These are phyloP conservation scores for Coendou prehensilis DNA, from an alignment of 2,797 vertebrate genomes.

Conservation along the genomic window DNA sequence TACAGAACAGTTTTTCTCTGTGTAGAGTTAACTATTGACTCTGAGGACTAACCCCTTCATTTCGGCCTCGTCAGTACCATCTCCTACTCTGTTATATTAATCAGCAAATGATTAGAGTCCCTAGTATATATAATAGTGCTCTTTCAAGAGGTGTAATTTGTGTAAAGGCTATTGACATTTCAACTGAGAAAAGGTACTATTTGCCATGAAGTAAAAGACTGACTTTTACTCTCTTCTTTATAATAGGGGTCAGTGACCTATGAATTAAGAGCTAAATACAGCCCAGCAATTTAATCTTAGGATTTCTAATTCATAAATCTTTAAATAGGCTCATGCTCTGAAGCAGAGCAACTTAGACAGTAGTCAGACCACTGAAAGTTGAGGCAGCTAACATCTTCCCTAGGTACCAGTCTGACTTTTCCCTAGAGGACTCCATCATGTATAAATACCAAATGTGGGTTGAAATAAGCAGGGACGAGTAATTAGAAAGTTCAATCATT, in stretches of 20 bases:
- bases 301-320: slow-evolving; percentile 71
- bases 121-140: neutral
- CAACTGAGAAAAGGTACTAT: slow-evolving; percentile 41
- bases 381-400: neutral
- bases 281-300: slow-evolving; percentile 67
- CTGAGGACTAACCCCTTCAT: slow-evolving; percentile 48
- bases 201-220: slow-evolving; percentile 35
- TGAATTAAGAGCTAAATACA: slow-evolving; percentile 78
- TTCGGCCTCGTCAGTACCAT: slow-evolving; percentile 48
- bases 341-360: slow-evolving; percentile 26
- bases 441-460: slow-evolving; percentile 29
- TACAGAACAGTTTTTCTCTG: slow-evolving; percentile 20
- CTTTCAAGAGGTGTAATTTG: slow-evolving; percentile 55
- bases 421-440: neutral
- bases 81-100: slow-evolving; percentile 68
- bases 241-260: slow-evolving; percentile 71
- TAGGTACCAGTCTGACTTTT: neutral
- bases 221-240: slow-evolving; percentile 78
- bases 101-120: slow-evolving; percentile 62
- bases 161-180: slow-evolving; percentile 57
- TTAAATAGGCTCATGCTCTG: slow-evolving; percentile 62
- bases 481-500: slow-evolving; percentile 42
- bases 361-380: slow-evolving; percentile 31
- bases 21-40: slow-evolving; percentile 41
- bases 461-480: neutral